Evolutionary conservation across 1,140 invertebrate species (phyloP).

Genomic region (Zophobas morio): DNA sequence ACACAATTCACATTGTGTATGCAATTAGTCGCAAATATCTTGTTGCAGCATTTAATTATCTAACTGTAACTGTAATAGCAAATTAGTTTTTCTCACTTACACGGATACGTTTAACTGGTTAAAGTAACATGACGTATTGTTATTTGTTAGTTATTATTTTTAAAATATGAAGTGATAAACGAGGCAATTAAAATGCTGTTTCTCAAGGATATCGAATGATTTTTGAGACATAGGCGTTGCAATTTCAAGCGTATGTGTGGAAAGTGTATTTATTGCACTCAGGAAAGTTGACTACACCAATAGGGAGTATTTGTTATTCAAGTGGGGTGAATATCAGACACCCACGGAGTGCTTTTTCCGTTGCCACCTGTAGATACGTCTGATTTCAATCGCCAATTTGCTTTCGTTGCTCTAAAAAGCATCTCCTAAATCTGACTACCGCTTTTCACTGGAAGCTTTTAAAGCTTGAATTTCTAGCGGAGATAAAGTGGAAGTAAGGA

Average conservation of each 20-base stretch:
- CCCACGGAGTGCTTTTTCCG: constrained; percentile 45
- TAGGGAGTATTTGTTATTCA: constrained; percentile 45
- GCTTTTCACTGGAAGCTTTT: background rate
- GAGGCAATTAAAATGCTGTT: no score
- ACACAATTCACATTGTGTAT: constrained; percentile 30
- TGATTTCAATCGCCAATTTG: constrained; percentile 50
- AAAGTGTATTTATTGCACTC: no score
- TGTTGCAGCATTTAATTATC: constrained; percentile 27
- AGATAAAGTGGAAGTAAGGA: no score
- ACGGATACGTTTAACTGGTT: background rate
- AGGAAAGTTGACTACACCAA: background rate
- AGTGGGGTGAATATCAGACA: constrained; percentile 34
- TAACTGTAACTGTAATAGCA: constrained; percentile 38
- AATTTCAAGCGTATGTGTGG: no score
- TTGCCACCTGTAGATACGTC: constrained; percentile 51
- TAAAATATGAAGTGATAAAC: no score
- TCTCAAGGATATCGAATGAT: no score
- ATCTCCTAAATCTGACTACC: constrained; percentile 8
- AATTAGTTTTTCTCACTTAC: constrained; percentile 16
- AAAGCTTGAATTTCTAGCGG: constrained; percentile 1
- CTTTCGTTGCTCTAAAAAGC: constrained; percentile 8
- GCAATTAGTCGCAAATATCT: constrained; percentile 29
- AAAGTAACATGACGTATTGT: no score
- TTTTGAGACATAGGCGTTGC: no score
- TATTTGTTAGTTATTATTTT: no score